These are phyloP conservation scores for Acronicta psi DNA, from an alignment of 2,888 invertebrate genomes.

Conservation along the genomic window DNA sequence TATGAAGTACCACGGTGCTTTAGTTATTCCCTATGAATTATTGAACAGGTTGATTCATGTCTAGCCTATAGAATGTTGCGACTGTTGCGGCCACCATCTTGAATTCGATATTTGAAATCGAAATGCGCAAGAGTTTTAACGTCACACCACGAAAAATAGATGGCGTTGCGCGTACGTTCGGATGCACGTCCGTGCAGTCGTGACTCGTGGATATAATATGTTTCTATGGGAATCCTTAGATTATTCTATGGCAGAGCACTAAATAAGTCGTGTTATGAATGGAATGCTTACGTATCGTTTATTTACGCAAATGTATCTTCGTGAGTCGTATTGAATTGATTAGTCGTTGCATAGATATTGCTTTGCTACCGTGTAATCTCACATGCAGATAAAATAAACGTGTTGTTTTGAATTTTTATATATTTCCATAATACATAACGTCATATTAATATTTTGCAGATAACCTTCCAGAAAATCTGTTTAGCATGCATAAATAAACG, in stretches of 20 bases:
- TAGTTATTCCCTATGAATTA: conserved; percentile 84
- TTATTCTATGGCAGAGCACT: conserved; percentile 55
- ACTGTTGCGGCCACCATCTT: conserved; percentile 65
- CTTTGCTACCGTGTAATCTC: conserved; percentile 62
- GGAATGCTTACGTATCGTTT: conserved; percentile 69
- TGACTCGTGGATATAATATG: conserved; percentile 49
- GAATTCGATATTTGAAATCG: conserved; percentile 66
- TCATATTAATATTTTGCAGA: conserved; percentile 15
- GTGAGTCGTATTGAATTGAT: conserved; percentile 65
- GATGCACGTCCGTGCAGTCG: conserved; percentile 40
- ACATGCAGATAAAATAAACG: conserved; percentile 54
- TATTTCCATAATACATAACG: conserved; percentile 46
- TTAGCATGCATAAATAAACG: background rate
- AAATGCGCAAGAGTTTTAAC: conserved; percentile 57
- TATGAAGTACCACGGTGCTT: conserved; percentile 71
- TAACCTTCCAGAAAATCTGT: conserved; percentile 4
- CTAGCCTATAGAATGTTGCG: conserved; percentile 68
- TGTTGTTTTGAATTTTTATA: conserved; percentile 57
- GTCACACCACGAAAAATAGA: conserved; percentile 53
- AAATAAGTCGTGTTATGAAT: conserved; percentile 68
- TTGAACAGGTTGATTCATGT: conserved; percentile 82
- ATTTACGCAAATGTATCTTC: conserved; percentile 71
- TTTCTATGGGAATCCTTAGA: conserved; percentile 56
- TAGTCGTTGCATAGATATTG: conserved; percentile 62
- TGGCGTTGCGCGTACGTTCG: conserved; percentile 46